phyloP scores from a whole-genome alignment of 2,797 vertebrate genomes.

The Galagoides demidoff region DNA sequence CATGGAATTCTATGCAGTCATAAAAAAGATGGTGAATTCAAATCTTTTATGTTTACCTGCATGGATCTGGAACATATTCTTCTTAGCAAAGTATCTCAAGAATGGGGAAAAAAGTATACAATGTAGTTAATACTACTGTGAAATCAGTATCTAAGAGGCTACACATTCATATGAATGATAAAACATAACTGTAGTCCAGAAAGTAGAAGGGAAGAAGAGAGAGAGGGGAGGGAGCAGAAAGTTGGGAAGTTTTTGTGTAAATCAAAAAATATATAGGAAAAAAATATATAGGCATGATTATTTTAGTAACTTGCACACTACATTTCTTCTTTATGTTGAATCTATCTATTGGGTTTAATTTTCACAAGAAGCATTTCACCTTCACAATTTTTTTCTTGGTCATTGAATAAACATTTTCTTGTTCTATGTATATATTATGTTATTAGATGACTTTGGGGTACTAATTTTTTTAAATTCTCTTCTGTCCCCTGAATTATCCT shows the following conservation, averaged over 20 bases:
- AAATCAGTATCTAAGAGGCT: too few species aligned
- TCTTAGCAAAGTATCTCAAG: too few species aligned
- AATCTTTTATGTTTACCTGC: too few species aligned
- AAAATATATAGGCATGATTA: not conserved
- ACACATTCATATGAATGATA: too few species aligned
- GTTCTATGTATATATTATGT: not conserved
- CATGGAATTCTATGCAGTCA: too few species aligned
- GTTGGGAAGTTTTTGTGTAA: not conserved
- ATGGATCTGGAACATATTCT: too few species aligned
- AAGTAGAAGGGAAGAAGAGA: too few species aligned
- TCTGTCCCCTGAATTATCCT: not conserved
- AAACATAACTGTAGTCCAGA: too few species aligned
- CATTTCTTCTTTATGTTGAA: not conserved
- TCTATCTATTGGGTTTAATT: not conserved
- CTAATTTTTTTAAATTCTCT: not conserved
- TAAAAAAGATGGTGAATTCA: too few species aligned
- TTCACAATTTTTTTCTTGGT: not conserved
- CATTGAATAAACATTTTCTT: not conserved
- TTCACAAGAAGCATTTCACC: not conserved
- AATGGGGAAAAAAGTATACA: too few species aligned
- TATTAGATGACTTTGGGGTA: not conserved
- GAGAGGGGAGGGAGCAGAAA: too few species aligned
- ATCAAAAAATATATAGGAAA: not conserved
- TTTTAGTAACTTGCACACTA: not conserved
- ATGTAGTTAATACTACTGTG: too few species aligned